Base-by-base conservation (phyloP, 2,113 vertebrate species). In the Daubentonia madagascariensis region DNA sequence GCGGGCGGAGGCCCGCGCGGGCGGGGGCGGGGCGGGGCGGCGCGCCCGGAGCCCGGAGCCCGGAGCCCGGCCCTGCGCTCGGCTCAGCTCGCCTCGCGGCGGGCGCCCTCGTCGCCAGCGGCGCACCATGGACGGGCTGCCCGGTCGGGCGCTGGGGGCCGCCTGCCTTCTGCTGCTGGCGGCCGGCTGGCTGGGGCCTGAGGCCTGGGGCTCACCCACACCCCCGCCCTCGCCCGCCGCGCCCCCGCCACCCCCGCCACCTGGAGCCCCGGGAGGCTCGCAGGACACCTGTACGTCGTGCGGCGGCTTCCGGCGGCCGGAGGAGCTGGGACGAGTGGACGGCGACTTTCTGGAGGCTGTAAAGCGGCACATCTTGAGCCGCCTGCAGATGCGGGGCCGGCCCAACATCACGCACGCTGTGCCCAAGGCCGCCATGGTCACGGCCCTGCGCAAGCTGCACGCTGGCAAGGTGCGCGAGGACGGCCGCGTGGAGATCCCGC, bases 331-430 rank as follows among this genome's bases (percentile, higher is more conserved):
- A 96, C 98, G 99, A 78, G 95, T 99, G 98, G 99, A 99, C 99
- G 98, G 99, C 37, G 99, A 99, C 98, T 99, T 99, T 97, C 94
- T 99, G 98, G 99, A 99, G 98, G 99, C 99, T 93, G 99, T 99
- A 97, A 99, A 99, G 98, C 98, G 99, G 96, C 99, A 99, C 98
- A 99, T 99, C 95, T 98, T 99, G 98, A 99, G 98, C 98, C 98
- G 99, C 97, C 98, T 99, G 97, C 99, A 99, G 99, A 99, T 99
- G 99, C 98, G 99, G 91, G 99, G 99, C 91, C 98, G 99, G 98
- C 99, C 99, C 96, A 99, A 99, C 99, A 99, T 99, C 99, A 99
- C 99, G 35, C 99, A 99, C 97, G 99, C 99, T 25, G 99, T 99
- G 98, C 99, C 99, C 50, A 99, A 99, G 98, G 99, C 99, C 52